Base-by-base conservation (phyloP, 2,888 invertebrate species). In the Euphydryas editha region DNA sequence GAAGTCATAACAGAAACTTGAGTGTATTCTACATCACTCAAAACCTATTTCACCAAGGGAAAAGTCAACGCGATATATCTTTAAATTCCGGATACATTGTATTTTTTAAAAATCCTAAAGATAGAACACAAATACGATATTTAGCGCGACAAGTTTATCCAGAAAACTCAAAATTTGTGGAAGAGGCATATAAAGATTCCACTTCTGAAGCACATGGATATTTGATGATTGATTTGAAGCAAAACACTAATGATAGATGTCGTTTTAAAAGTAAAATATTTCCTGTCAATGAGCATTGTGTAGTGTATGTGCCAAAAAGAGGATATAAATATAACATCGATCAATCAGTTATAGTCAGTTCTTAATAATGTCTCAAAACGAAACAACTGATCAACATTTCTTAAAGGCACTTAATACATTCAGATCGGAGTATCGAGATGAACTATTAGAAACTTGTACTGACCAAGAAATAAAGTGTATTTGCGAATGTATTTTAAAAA, bases 11-110 rank as follows among this genome's bases (percentile, higher is more conserved):
- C 39, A 63, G 77, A 61, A 77, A 78, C 61, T 63, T 77, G 24
- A 78, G 76, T 72, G 76, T 77, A 30, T 76, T 75, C 69, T 76
- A 76, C 30, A 74, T 77, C 15, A 73, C 75, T n/a, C 75, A 75
- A 72, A 75, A 76, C 42, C 44, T 76, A 62, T 77, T 76, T 70
- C 74, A 75, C 65, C 73, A 76, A 59, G 76, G 58, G 1, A 46
- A 46, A 46, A 11, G 46, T 11, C 58, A 75, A 55, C 67, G 76
- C 59, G 73, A 75, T 49, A 76, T 76, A 24, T 76, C 73, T 7
- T 39, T 74, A 17, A 75, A 74, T 39, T 71, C 72, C 21, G 72
- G 64, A 47, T 77, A 76, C 57, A 75, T 76, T 24, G 67, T 76
- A 46, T 76, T 75, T 68, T 75, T 76, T 61, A 73, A 77, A 73